Conservation (phyloP, 1,140 invertebrate genomes). For the Brachionus manjavacas region DNA sequence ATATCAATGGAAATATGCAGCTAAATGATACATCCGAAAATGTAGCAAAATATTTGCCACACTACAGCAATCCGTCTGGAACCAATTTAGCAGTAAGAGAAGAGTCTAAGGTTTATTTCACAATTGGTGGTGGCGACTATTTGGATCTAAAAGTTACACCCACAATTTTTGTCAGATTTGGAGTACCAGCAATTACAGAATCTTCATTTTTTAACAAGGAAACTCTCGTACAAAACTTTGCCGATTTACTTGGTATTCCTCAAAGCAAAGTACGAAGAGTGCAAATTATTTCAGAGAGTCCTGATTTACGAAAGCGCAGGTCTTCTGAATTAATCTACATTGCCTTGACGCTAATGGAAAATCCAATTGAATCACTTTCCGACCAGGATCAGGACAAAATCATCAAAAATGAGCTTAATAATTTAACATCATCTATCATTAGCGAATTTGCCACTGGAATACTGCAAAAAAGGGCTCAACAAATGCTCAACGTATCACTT, state of each 20-base stretch:
- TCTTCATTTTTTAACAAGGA: neutral
- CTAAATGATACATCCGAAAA: neutral
- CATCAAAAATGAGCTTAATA: neutral
- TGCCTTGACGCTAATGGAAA: neutral
- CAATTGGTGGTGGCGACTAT: neutral
- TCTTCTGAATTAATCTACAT: neutral
- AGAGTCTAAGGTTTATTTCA: neutral
- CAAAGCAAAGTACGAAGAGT: neutral
- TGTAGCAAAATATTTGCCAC: neutral
- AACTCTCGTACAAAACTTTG: neutral
- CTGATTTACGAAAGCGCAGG: neutral
- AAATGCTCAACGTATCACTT: neutral
- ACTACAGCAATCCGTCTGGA: neutral
- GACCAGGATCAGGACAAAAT: neutral
- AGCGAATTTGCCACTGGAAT: neutral
- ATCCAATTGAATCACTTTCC: neutral
- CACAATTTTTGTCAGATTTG: neutral
- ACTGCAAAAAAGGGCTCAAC: neutral
- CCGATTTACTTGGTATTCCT: neutral
- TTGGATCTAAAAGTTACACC: slow-evolving; percentile 17
- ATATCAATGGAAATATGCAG: slow-evolving; percentile 38
- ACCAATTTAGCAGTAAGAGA: neutral
- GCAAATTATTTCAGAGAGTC: neutral
- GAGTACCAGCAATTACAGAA: neutral
- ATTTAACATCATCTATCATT: neutral